Evolutionary conservation across 2,113 vertebrate species (phyloP), one percentile per base, ranked within the genome.

Genomic region (Falcunculus frontatus): DNA sequence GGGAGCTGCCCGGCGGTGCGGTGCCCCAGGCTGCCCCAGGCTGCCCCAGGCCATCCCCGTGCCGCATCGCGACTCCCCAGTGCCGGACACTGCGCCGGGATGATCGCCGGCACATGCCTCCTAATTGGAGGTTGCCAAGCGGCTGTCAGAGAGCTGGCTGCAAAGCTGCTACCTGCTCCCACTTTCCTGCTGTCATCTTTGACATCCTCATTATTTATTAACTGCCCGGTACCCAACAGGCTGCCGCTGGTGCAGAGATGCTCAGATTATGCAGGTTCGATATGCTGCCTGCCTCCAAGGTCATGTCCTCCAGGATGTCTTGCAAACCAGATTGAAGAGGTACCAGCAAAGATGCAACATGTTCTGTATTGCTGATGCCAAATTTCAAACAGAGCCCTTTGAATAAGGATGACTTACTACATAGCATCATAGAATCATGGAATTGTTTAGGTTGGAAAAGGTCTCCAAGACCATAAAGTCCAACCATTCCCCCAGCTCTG

Each of bases 181-280:
- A 26, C 90, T 78, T 76, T 23, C 95, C 82, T 79, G 91, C 85
- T 93, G 93, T 83, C 96, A 56, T 91, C 94, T 87, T 75, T 95
- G 93, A 96, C 96, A 95, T 91, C 77, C 92, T 91, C 95, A 95
- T 96, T 96, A 96, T 95, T 96, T 95, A 95, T 96, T 93, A 92
- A 96, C 93, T 97, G 88, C 85, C 95, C 73, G 33, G 69, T 77
- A 53, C 72, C 85, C 88, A 89, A 74, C 83, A 93, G 93, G 90
- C 96, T 95, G 93, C 92, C 68, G 12, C 53, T 0, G 35, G 9
- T 49, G 95, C 25, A 2, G 95, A 86, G 68, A 82, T 77, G 75
- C 85, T 87, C 41, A 35, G 81, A 72, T 90, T 92, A 78, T 79
- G 86, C 92, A 55, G 94, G 93, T 32, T 96, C 37, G 8, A 52